These are phyloP conservation scores for Temnothorax longispinosus DNA, from an alignment of 1,140 invertebrate genomes.

Conservation along the genomic window DNA sequence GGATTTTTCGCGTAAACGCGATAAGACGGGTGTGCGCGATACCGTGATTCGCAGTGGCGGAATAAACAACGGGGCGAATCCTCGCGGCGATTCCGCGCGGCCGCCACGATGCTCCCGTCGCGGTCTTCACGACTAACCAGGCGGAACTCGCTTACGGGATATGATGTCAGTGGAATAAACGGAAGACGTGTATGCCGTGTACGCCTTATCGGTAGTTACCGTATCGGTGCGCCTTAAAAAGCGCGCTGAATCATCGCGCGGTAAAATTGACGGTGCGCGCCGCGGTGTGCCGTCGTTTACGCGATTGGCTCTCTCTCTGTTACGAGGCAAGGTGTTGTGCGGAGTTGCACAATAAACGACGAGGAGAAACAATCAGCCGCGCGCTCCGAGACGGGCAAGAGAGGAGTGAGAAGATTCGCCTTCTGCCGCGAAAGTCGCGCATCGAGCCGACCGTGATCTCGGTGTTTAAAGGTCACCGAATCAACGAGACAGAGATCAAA, in stretches of 20 bases:
- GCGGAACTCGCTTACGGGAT: slow-evolving; percentile 50
- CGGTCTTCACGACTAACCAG: slow-evolving; percentile 17
- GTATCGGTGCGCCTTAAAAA: slow-evolving; percentile 54
- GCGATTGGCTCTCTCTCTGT: neutral
- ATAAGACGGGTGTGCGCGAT: neutral
- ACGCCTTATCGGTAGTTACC: slow-evolving; percentile 44
- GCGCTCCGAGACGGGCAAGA: too few relatives aligned
- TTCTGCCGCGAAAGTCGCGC: neutral
- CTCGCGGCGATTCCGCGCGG: neutral
- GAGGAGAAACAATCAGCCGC: neutral
- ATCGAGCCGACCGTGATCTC: neutral
- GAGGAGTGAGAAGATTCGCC: neutral
- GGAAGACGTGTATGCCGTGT: slow-evolving; percentile 19
- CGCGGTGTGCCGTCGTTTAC: neutral
- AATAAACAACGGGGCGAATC: neutral
- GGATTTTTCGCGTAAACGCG: neutral
- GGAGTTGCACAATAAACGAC: neutral
- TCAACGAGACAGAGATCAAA: slow-evolving; percentile 65
- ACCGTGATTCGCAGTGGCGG: neutral
- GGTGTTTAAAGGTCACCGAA: slow-evolving; percentile 39
- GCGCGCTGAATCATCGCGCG: slow-evolving; percentile 50
- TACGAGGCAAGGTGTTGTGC: neutral
- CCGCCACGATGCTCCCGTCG: neutral
- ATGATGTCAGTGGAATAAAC: slow-evolving; percentile 42
- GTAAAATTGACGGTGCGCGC: slow-evolving; percentile 34